phyloP scores from a whole-genome alignment of 2,888 invertebrate species.

The Metalampra italica region DNA sequence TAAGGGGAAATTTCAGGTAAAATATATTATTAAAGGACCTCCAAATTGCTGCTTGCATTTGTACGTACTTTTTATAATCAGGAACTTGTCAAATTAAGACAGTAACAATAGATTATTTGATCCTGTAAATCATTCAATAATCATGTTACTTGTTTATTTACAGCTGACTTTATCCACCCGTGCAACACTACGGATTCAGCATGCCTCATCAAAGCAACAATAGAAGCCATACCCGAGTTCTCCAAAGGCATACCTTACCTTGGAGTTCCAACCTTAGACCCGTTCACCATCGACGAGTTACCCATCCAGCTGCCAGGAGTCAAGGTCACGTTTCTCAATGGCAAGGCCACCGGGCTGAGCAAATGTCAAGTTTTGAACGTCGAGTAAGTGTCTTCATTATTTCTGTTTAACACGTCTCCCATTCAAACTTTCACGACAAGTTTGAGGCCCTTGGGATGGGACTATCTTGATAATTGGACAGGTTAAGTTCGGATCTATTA shows the following conservation, averaged over 20 bases:
- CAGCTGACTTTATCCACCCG: constrained; percentile 68
- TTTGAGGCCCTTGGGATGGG: too few relatives aligned
- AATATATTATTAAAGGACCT: too few relatives aligned
- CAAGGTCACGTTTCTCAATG: constrained; percentile 64
- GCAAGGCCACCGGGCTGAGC: constrained; percentile 61
- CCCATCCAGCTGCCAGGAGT: constrained; percentile 70
- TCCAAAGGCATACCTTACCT: constrained; percentile 59
- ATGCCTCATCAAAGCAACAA: constrained; percentile 60
- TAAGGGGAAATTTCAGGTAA: too few relatives aligned
- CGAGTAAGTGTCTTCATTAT: constrained; percentile 49
- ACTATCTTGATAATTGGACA: too few relatives aligned
- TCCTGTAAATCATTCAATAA: not conserved
- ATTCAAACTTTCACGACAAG: too few relatives aligned
- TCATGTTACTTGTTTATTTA: not conserved
- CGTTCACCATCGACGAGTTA: constrained; percentile 61
- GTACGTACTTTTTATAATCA: too few relatives aligned
- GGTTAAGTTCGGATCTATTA: too few relatives aligned
- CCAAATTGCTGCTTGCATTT: too few relatives aligned
- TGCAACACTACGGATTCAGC: constrained; percentile 63
- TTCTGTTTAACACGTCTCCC: not conserved
- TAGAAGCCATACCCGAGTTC: constrained; percentile 65
- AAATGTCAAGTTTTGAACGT: constrained; percentile 68
- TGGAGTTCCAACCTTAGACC: constrained; percentile 63
- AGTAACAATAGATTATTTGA: too few relatives aligned
- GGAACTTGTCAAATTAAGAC: too few relatives aligned